phyloP scores from a whole-genome alignment of 1,140 invertebrate genomes.

The honey bee (Apis mellifera) region Amel_HAv3.1 CM009945.2:3665001-3665500 shows the following conservation, averaged over 20 bases:
- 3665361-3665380: background rate
- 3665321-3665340: too few species aligned
- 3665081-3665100: background rate
- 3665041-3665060: slow-evolving; percentile 6
- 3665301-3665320: background rate
- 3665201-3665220: slow-evolving; percentile 60
- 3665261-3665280: slow-evolving; percentile 46
- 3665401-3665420: slow-evolving; percentile 33
- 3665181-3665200: slow-evolving; percentile 64
- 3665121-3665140: slow-evolving; percentile 5
- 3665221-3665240: slow-evolving; percentile 42
- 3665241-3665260: slow-evolving; percentile 60
- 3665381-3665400: slow-evolving; percentile 34
- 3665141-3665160: slow-evolving; percentile 59
- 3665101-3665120: background rate
- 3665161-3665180: slow-evolving; percentile 69
- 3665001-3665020: slow-evolving; percentile 33
- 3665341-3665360: too few species aligned
- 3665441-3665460: slow-evolving; percentile 58
- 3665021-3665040: background rate
- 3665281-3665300: background rate
- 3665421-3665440: slow-evolving; percentile 53
- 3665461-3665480: slow-evolving; percentile 55
- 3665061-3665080: slow-evolving; percentile 22
- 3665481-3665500: slow-evolving; percentile 31